Evolutionary conservation across 2,113 vertebrate species (phyloP).

Genomic region (Anthoscopus minutus): DNA sequence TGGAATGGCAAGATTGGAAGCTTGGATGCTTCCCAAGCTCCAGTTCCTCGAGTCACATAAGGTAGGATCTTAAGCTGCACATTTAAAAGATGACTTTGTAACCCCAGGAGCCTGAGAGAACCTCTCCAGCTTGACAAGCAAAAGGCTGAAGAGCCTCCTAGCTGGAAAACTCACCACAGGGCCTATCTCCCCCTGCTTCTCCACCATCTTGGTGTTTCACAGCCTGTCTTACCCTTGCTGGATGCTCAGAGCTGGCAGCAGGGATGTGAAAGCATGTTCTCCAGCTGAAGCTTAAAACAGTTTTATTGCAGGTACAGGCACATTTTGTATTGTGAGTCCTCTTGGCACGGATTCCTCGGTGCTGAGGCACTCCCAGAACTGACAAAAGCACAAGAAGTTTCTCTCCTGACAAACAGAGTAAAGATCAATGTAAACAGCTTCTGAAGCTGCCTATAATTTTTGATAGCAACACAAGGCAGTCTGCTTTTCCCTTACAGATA

Average conservation of each 20-base stretch:
- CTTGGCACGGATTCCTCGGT: neutral
- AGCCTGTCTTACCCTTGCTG: neutral
- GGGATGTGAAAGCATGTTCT: rapidly evolving
- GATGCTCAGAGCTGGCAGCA: neutral
- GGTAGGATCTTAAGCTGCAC: neutral
- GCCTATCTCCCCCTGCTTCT: neutral
- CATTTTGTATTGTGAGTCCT: neutral
- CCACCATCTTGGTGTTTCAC: neutral
- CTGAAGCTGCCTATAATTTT: neutral
- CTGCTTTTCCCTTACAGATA: neutral
- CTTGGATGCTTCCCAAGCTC: neutral
- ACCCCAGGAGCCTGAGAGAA: neutral
- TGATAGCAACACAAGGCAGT: neutral
- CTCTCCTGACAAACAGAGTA: neutral
- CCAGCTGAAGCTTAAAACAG: neutral
- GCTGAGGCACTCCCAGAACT: neutral
- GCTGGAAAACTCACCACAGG: neutral
- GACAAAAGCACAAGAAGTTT: neutral
- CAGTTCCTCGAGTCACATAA: neutral
- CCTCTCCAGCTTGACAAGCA: neutral
- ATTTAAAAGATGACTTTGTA: neutral
- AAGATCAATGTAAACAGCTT: neutral
- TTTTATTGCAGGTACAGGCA: neutral
- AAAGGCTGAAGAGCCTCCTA: neutral
- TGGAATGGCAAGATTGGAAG: no score